These are phyloP conservation scores for Ailuropoda melanoleuca DNA, from an alignment of 2,113 vertebrate genomes.

Conservation along the genomic window DNA sequence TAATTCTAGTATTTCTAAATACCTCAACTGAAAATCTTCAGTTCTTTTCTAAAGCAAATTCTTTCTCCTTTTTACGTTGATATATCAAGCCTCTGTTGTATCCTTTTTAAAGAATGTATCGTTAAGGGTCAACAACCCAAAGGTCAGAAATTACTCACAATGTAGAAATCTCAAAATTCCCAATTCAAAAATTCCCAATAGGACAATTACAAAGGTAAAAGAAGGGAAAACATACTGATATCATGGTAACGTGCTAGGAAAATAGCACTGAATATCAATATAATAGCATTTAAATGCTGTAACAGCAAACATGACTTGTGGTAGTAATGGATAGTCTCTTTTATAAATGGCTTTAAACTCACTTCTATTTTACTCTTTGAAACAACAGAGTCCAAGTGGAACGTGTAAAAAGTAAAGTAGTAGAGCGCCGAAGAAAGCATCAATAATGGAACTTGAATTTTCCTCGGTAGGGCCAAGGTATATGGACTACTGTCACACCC, in stretches of 20 bases:
- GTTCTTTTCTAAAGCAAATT: not conserved
- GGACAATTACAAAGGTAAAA: not conserved
- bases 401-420: not conserved
- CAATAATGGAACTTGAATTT: not conserved
- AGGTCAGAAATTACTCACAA: slow-evolving; percentile 33
- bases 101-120: slow-evolving; percentile 18
- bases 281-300: not conserved
- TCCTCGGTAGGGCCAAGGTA: not conserved
- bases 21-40: not conserved
- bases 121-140: slow-evolving; percentile 18
- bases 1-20: not conserved
- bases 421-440: not conserved
- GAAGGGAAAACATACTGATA: not conserved
- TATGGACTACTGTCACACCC: not conserved
- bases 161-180: not conserved
- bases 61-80: slow-evolving; percentile 30
- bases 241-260: not conserved
- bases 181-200: not conserved
- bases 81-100: not conserved
- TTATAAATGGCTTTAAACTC: not conserved
- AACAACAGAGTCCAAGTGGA: not conserved
- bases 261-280: not conserved
- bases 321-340: not conserved
- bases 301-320: not conserved
- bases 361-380: not conserved